Conservation (phyloP, 1,140 invertebrate species). For the Nautilus pompilius region DNA sequence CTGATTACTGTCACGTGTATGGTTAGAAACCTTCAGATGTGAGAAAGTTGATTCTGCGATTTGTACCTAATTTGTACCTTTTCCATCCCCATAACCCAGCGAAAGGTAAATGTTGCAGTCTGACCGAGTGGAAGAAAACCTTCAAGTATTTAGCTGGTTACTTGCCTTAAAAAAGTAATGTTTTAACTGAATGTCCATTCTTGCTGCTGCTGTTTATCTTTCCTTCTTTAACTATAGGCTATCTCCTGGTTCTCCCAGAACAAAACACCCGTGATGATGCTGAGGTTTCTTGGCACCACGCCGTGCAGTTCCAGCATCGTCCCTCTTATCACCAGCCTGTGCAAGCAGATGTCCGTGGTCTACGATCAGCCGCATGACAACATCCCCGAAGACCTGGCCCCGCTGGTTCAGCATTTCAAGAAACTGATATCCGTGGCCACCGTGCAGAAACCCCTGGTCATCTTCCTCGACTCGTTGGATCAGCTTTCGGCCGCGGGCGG, state of each 20-base stretch:
- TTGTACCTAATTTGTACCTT: too few species aligned
- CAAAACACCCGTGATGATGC: constrained; percentile 78
- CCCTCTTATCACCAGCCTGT: constrained; percentile 91
- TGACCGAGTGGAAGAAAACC: too few species aligned
- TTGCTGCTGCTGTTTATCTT: too few species aligned
- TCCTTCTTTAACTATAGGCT: background rate
- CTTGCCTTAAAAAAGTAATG: too few species aligned
- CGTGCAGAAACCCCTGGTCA: constrained; percentile 55
- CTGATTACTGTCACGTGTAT: too few species aligned
- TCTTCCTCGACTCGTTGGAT: constrained; percentile 55
- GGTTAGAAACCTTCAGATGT: too few species aligned
- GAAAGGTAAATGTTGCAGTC: too few species aligned
- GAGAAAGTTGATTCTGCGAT: too few species aligned
- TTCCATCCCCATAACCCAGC: too few species aligned
- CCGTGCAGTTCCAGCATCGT: constrained; percentile 93
- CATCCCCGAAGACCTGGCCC: constrained; percentile 93
- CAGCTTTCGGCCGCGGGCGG: constrained; percentile 86
- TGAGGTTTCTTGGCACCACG: constrained; percentile 93
- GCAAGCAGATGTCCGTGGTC: constrained; percentile 93
- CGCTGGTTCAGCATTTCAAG: constrained; percentile 93
- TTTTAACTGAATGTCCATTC: too few species aligned
- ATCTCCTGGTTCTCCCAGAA: constrained; percentile 36
- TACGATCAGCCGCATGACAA: constrained; percentile 88
- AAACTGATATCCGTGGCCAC: constrained; percentile 65
- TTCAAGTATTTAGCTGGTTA: too few species aligned